These are phyloP conservation scores for Pachliopta kotzebuea DNA, from an alignment of 2,888 invertebrate genomes.

Conservation along the genomic window DNA sequence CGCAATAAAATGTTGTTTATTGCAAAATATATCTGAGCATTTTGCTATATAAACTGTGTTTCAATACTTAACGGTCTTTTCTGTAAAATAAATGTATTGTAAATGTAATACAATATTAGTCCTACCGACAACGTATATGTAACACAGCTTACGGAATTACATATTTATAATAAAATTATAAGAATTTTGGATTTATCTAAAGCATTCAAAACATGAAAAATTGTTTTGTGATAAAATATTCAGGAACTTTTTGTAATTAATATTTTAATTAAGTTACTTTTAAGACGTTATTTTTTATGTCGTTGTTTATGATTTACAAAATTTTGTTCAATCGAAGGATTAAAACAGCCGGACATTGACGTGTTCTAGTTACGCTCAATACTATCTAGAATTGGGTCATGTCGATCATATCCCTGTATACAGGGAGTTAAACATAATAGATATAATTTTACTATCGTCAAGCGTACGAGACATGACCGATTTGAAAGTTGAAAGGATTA, in stretches of 20 bases:
- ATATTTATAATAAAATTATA: too few species aligned
- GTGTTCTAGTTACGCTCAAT: slow-evolving; percentile 39
- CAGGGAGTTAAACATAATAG: slow-evolving; percentile 41
- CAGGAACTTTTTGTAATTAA: too few species aligned
- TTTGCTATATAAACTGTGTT: neutral
- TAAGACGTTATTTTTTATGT: too few species aligned
- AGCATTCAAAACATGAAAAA: too few species aligned
- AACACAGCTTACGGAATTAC: neutral
- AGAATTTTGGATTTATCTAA: too few species aligned
- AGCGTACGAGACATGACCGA: slow-evolving; percentile 18
- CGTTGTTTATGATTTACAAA: neutral
- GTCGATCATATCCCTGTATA: slow-evolving; percentile 48
- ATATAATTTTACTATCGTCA: slow-evolving; percentile 47
- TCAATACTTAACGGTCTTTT: neutral
- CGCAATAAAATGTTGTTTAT: slow-evolving; percentile 4
- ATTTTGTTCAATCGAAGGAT: slow-evolving; percentile 23
- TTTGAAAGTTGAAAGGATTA: slow-evolving; percentile 1
- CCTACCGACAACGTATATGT: neutral
- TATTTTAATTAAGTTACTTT: too few species aligned
- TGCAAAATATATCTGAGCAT: neutral
- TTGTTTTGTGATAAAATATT: too few species aligned
- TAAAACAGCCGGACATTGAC: slow-evolving; percentile 30
- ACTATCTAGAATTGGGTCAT: slow-evolving; percentile 53
- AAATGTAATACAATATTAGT: neutral
- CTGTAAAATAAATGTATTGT: neutral